A percentile compares a stretch with the other conserved stretches of the same genome.
Evolutionary conservation across 2,113 vertebrate genomes (phyloP).

Genomic region (Hippoglossus stenolepis): DNA sequence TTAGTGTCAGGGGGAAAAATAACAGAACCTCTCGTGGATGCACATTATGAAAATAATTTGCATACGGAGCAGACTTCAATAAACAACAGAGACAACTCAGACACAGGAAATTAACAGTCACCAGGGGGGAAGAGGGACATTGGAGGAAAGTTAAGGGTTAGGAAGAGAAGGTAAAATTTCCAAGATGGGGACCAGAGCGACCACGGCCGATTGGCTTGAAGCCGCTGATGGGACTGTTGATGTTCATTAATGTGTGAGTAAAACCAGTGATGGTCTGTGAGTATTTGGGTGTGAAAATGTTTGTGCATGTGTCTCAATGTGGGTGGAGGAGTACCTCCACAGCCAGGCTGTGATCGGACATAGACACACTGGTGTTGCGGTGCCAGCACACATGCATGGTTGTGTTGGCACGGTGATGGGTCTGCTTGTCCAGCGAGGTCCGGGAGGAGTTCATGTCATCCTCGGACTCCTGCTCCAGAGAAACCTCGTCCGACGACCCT

Average conservation of each 20-base stretch:
- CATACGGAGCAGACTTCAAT: neutral
- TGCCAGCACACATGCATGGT: conserved; percentile 98
- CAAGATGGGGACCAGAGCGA: neutral
- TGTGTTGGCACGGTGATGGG: conserved; percentile 91
- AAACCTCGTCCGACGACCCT: conserved; percentile 91
- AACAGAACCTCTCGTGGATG: neutral
- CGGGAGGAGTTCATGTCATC: conserved; percentile 86
- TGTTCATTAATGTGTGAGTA: neutral
- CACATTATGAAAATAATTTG: conserved; percentile 4
- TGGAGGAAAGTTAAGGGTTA: neutral
- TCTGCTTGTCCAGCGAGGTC: conserved; percentile 89
- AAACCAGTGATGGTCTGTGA: neutral
- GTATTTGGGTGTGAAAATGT: neutral
- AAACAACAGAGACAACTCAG: neutral
- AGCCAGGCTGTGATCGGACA: conserved; percentile 92
- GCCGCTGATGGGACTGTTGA: neutral
- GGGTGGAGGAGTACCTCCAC: conserved; percentile 88
- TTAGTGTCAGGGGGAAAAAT: conserved; percentile 16
- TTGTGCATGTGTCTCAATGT: conserved; percentile 1
- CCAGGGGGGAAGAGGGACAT: neutral
- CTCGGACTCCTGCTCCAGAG: conserved; percentile 91
- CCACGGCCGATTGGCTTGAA: accelerated
- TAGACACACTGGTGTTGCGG: conserved; percentile 95
- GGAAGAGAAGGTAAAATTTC: neutral
- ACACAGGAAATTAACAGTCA: neutral